Evolutionary conservation across 92 coral and sea anemone genomes (phyloP).

Genomic region (Zoanthus solanderi): DNA sequence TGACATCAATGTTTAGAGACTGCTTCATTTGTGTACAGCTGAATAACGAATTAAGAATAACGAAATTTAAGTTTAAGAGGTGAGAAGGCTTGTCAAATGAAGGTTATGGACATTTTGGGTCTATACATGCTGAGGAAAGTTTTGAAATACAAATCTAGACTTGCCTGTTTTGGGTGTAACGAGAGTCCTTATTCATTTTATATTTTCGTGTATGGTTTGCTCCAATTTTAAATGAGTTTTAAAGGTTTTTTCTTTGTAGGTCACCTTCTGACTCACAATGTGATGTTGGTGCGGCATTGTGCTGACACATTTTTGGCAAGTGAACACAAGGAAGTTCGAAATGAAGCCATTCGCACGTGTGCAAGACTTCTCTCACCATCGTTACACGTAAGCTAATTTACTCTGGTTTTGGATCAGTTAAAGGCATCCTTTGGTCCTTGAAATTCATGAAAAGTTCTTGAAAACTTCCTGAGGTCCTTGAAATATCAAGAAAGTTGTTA

Average conservation of each 20-base stretch:
- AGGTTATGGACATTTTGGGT: too few species aligned
- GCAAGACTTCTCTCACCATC: slow-evolving; percentile 97
- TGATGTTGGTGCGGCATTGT: slow-evolving; percentile 92
- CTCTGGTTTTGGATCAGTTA: not conserved
- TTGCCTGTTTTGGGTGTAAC: not conserved
- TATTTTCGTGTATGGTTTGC: not conserved
- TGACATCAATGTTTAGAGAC: not conserved
- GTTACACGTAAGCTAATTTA: slow-evolving; percentile 70
- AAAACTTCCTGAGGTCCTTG: too few species aligned
- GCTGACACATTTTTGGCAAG: slow-evolving; percentile 98
- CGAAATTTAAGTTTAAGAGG: too few species aligned
- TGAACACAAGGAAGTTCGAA: slow-evolving; percentile 96
- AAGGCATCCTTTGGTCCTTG: too few species aligned
- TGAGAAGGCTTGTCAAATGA: too few species aligned
- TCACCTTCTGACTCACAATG: slow-evolving; percentile 85
- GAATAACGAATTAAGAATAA: too few species aligned
- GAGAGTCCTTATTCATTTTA: too few species aligned
- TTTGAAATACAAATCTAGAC: too few species aligned
- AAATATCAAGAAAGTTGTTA: too few species aligned
- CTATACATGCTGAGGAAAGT: too few species aligned
- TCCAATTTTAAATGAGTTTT: not conserved
- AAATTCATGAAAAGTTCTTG: too few species aligned
- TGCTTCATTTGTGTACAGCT: not conserved
- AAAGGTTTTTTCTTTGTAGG: slow-evolving; percentile 39
- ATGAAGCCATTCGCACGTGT: slow-evolving; percentile 99